Evolutionary conservation across 2,113 vertebrate genomes (phyloP).

Genomic region (Pandion haliaetus): DNA sequence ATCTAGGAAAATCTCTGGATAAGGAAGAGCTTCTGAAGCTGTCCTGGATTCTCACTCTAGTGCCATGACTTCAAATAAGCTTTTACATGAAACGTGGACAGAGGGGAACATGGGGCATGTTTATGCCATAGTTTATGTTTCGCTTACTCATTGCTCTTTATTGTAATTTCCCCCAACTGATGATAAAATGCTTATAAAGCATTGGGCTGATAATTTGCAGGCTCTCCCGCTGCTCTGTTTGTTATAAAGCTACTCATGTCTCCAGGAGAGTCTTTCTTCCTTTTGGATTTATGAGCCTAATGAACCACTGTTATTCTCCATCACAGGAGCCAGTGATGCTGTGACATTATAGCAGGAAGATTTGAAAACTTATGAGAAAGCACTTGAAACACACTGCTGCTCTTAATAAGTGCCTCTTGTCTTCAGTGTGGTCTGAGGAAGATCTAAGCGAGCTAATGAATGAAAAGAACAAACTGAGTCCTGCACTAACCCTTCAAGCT

Average conservation of each 20-base stretch:
- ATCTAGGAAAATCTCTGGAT: neutral
- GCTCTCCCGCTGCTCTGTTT: slow-evolving; percentile 46
- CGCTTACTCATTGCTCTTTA: slow-evolving; percentile 35
- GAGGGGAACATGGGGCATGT: neutral
- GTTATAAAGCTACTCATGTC: slow-evolving; percentile 50
- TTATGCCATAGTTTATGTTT: neutral
- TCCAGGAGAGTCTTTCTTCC: slow-evolving; percentile 47
- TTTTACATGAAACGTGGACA: neutral
- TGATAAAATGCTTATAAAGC: slow-evolving; percentile 46
- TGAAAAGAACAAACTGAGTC: neutral
- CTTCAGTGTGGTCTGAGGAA: slow-evolving; percentile 46
- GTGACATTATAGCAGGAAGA: slow-evolving; percentile 24
- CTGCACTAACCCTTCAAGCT: neutral
- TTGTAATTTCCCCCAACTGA: slow-evolving; percentile 36
- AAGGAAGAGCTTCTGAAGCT: neutral
- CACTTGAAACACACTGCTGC: slow-evolving; percentile 42
- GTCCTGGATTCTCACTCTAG: neutral
- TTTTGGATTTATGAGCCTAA: slow-evolving; percentile 64
- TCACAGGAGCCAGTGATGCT: slow-evolving; percentile 19
- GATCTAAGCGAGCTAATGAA: slow-evolving; percentile 23
- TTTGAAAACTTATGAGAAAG: slow-evolving; percentile 42
- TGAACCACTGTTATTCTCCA: slow-evolving; percentile 42
- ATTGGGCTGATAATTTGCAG: slow-evolving; percentile 62
- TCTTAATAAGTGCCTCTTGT: slow-evolving; percentile 28
- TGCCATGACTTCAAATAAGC: neutral